Conservation (phyloP, 2,888 invertebrate genomes). For the Leptinotarsa peninsularis region DNA sequence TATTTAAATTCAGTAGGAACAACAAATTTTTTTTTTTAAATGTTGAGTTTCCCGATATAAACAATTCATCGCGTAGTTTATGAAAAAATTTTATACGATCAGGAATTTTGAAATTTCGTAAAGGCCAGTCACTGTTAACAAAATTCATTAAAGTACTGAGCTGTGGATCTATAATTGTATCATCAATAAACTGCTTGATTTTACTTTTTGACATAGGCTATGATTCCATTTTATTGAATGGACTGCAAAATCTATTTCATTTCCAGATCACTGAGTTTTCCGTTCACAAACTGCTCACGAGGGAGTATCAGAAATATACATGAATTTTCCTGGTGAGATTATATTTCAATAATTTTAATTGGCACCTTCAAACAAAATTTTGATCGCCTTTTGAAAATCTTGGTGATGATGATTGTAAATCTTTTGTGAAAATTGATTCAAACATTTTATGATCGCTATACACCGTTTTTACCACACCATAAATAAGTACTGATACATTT, state of each 20-base stretch:
- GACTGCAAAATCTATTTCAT: slow-evolving; percentile 18
- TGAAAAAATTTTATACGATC: not conserved
- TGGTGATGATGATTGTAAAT: slow-evolving; percentile 48
- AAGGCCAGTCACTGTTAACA: slow-evolving; percentile 11
- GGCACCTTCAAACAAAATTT: no score
- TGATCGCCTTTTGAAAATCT: not conserved
- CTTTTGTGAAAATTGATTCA: slow-evolving; percentile 41
- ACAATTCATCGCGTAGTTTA: not conserved
- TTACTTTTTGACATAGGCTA: not conserved
- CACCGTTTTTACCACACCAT: slow-evolving; percentile 18
- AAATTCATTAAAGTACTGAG: not conserved
- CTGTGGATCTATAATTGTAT: slow-evolving; percentile 7
- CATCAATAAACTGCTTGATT: not conserved
- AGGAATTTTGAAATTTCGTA: slow-evolving; percentile 1
- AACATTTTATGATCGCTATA: slow-evolving; percentile 9
- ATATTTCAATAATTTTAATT: not conserved
- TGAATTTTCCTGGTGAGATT: not conserved
- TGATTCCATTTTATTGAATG: slow-evolving; percentile 1
- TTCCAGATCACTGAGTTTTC: not conserved
- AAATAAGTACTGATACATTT: slow-evolving; percentile 34
- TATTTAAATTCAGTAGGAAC: not conserved
- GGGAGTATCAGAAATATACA: not conserved
- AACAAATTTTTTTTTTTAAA: not conserved
- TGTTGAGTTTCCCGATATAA: slow-evolving; percentile 11
- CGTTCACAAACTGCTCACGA: not conserved